Evolutionary conservation across 2,888 invertebrate genomes (phyloP), one percentile per base, ranked within the genome.

Genomic region (Pristionchus entomophagus): DNA sequence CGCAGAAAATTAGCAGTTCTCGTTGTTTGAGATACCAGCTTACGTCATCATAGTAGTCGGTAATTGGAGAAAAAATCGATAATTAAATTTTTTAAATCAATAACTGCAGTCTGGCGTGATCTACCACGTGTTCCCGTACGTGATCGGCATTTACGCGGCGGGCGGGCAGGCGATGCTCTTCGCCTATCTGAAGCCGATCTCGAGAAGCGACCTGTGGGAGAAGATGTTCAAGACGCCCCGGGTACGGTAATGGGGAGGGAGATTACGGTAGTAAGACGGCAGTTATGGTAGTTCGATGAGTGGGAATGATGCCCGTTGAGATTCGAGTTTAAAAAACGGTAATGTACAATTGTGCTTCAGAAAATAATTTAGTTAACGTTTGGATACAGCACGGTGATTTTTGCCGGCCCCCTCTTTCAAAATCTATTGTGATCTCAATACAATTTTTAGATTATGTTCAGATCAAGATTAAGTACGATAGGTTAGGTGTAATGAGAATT

Each of bases 21-120:
- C n/a, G n/a, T n/a, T n/a, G n/a, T n/a, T n/a, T n/a, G n/a, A n/a
- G n/a, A n/a, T n/a, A n/a, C 45, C 8, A 45, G 6, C 45, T 45
- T 45, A 45, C 45, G 45, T 10, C 6, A 45, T 45, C 45, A 14
- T 45, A 6, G 59, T 26, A 5, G 22, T 26, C 8, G 59, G 6
- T 59, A 59, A 26, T 59, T 59, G 59, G 6, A 59, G 22, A 22
- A 22, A 12, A 8, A 59, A 26, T 84, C 12, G n/a, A 53, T 41
- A 12, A 38, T 5, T 12, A 19, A n/a, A n/a, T n/a, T n/a, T 65
- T 65, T 10, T 4, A 17, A 22, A 69, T 69, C 29, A 69, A 38
- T 69, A 69, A 69, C 10, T 92, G 82, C 86, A 92, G 92, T 88
- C 91, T 32, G 92, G 92, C n/a, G 32, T 91, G 10, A 56, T 92